These are phyloP conservation scores for Castor canadensis DNA, from an alignment of 2,113 vertebrate genomes.

Conservation along the genomic window DNA sequence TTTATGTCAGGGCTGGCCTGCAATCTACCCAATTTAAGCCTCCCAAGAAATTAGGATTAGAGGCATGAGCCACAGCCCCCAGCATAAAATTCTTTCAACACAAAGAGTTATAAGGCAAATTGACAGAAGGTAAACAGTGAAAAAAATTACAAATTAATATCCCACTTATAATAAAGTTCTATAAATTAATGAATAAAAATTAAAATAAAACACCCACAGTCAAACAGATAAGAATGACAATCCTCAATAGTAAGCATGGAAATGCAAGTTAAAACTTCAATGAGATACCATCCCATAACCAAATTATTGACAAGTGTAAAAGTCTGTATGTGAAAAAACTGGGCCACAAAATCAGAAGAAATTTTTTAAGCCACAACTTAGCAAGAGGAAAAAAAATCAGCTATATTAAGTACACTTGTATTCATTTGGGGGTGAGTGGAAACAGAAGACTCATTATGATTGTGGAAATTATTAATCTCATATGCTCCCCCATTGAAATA, in stretches of 20 bases:
- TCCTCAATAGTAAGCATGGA: not conserved
- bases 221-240: not conserved
- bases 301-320: not conserved
- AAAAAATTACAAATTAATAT: not conserved
- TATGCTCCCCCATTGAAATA: not conserved
- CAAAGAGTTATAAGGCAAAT: not conserved
- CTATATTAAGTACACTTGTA: not conserved
- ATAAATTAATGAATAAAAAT: not conserved
- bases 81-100: not conserved
- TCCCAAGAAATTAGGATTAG: too few relatives aligned
- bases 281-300: not conserved
- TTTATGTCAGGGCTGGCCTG: too few relatives aligned
- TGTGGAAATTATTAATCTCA: not conserved
- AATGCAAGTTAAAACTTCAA: not conserved
- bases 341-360: not conserved
- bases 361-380: too few relatives aligned
- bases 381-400: not conserved
- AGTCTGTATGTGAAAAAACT: not conserved
- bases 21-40: too few relatives aligned
- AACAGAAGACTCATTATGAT: not conserved
- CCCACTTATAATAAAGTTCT: not conserved
- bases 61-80: too few relatives aligned
- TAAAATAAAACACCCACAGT: not conserved
- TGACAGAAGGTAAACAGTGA: not conserved
- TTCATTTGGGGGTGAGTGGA: not conserved